Conservation (phyloP, 2,888 invertebrate genomes). For the Tenthredo mesomela region DNA sequence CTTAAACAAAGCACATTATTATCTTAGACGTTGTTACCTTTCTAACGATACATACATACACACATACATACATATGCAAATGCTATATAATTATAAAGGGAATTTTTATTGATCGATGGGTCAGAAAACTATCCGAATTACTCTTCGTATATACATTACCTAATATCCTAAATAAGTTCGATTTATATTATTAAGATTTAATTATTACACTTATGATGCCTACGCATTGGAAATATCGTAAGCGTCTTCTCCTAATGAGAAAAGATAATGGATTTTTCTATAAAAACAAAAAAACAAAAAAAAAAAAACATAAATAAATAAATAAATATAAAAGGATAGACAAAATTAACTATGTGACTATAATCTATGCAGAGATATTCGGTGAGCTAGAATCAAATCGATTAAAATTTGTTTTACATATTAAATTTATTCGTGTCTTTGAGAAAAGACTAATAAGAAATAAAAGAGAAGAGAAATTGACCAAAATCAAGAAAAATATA, state of each 20-base stretch:
- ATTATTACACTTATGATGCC: conserved; percentile 16
- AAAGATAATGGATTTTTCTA: not conserved
- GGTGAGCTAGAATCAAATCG: conserved; percentile 22
- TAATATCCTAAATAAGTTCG: not conserved
- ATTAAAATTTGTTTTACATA: not conserved
- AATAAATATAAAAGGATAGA: not conserved
- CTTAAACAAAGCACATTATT: conserved; percentile 24
- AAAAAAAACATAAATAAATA: not conserved
- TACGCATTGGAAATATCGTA: not conserved
- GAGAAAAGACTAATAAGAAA: not conserved
- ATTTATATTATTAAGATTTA: not conserved
- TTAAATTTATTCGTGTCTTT: not conserved
- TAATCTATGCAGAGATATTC: conserved; percentile 4
- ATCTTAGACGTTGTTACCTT: conserved; percentile 21
- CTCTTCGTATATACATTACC: not conserved
- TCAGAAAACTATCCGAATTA: conserved; percentile 25
- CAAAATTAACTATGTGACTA: not conserved
- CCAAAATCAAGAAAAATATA: not conserved
- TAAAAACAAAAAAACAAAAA: too few species aligned
- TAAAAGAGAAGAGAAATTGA: not conserved
- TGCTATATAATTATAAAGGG: not conserved
- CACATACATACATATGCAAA: not conserved
- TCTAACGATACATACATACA: not conserved
- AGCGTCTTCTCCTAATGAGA: not conserved
- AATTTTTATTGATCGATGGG: not conserved